Conservation (phyloP, 2,888 invertebrate genomes). For the Drosophila planitibia region DNA sequence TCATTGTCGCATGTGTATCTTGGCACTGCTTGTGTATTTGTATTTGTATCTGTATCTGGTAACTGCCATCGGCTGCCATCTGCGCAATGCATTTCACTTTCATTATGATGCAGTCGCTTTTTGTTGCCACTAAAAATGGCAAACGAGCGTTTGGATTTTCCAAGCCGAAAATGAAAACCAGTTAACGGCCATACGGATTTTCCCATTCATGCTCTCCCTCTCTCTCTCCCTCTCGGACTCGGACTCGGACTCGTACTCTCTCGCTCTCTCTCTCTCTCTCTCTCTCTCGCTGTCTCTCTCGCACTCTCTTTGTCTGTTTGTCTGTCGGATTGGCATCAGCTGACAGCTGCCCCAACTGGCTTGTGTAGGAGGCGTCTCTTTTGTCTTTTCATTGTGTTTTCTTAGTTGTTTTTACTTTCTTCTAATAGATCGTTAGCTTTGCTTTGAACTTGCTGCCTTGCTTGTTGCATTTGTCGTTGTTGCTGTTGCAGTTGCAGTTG, state of each 20-base stretch:
- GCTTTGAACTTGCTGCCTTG: conserved; percentile 71
- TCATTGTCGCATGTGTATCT: conserved; percentile 13
- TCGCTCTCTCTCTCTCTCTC: background rate
- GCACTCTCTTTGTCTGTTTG: conserved; percentile 8
- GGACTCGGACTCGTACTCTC: background rate
- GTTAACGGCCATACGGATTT: conserved; percentile 67
- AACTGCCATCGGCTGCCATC: conserved; percentile 75
- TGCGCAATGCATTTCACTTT: conserved; percentile 83
- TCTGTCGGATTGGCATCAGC: conserved; percentile 69
- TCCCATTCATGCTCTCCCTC: conserved; percentile 46
- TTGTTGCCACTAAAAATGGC: conserved; percentile 79
- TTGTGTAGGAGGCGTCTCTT: conserved; percentile 64
- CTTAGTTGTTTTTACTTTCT: conserved; percentile 77
- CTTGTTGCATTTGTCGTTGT: conserved; percentile 20
- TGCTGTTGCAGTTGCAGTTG: conserved; percentile 15
- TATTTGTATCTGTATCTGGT: conserved; percentile 65
- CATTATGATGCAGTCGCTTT: conserved; percentile 83
- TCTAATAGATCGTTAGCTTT: conserved; percentile 80
- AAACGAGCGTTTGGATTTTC: conserved; percentile 75
- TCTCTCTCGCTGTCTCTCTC: conserved; percentile 10
- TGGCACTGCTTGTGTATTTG: conserved; percentile 11
- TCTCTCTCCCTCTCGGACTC: background rate
- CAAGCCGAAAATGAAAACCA: conserved; percentile 79
- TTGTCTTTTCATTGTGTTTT: conserved; percentile 60
- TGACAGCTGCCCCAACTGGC: conserved; percentile 70